phyloP scores from a whole-genome alignment of 2,113 vertebrate species.

The Jaculus jaculus region DNA sequence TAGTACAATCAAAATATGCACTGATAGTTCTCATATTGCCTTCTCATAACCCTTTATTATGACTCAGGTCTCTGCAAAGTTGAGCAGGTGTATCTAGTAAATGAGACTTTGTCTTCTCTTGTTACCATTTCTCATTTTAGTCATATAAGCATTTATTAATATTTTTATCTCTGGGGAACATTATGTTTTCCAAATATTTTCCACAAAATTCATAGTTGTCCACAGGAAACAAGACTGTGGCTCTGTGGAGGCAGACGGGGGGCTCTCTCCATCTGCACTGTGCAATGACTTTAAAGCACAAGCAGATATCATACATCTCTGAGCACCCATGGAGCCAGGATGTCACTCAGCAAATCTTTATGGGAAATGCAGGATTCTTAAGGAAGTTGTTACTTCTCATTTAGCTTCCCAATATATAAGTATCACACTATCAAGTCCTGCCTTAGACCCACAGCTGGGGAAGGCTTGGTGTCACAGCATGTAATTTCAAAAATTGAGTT shows the following conservation, averaged over 20 bases:
- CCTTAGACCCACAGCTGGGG: background rate
- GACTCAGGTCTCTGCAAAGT: background rate
- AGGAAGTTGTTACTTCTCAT: background rate
- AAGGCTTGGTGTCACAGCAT: background rate
- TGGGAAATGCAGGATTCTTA: background rate
- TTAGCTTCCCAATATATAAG: background rate
- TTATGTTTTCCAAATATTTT: constrained; percentile 13
- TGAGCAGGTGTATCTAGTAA: constrained; percentile 64
- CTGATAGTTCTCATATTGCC: constrained; percentile 2
- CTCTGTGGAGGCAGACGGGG: background rate
- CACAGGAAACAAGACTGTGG: background rate
- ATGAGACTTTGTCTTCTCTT: background rate
- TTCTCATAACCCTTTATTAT: constrained; percentile 23
- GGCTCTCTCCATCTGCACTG: background rate
- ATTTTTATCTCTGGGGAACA: constrained; percentile 47
- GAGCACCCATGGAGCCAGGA: background rate
- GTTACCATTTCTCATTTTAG: constrained; percentile 16
- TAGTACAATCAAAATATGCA: constrained; percentile 10
- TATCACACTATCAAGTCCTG: background rate
- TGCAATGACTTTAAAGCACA: background rate
- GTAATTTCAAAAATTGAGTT: background rate
- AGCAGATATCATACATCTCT: background rate
- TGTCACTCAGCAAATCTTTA: background rate
- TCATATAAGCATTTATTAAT: constrained; percentile 44
- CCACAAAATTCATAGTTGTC: background rate